A percentile compares a stretch with the other conserved stretches of the same genome.
Evolutionary conservation across 2,888 invertebrate species (phyloP).

Genomic region (Dermolepida albohirtum): DNA sequence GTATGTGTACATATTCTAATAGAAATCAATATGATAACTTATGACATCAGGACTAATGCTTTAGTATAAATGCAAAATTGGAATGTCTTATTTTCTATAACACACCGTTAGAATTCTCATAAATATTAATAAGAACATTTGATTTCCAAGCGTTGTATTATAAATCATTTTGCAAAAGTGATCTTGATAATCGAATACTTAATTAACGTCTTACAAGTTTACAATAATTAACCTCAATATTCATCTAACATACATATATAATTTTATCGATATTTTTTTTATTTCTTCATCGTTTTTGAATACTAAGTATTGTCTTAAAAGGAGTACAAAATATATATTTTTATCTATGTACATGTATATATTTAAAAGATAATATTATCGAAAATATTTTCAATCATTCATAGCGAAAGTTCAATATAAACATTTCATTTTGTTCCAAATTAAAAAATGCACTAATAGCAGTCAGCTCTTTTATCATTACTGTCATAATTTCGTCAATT

Average conservation of each 20-base stretch:
- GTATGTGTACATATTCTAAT: not conserved
- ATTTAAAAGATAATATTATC: too few relatives aligned
- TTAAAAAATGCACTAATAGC: too few relatives aligned
- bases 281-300: too few relatives aligned
- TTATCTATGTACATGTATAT: too few relatives aligned
- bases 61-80: conserved; percentile 11
- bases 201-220: conserved; percentile 10
- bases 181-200: conserved; percentile 29
- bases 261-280: too few relatives aligned
- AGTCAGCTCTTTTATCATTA: too few relatives aligned
- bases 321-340: too few relatives aligned
- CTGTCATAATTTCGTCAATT: too few relatives aligned
- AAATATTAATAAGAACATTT: conserved; percentile 16
- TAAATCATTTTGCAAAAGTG: conserved; percentile 31
- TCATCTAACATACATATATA: not conserved
- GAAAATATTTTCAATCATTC: too few relatives aligned
- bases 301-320: too few relatives aligned
- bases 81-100: conserved; percentile 9
- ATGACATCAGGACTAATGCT: not conserved
- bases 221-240: conserved; percentile 27
- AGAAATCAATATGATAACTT: conserved; percentile 7
- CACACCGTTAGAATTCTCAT: conserved; percentile 14
- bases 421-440: too few relatives aligned
- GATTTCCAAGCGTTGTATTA: conserved; percentile 7
- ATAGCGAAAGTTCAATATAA: too few relatives aligned